These are phyloP conservation scores for Gopherus flavomarginatus DNA, from an alignment of 2,113 vertebrate species.

Conservation along the genomic window DNA sequence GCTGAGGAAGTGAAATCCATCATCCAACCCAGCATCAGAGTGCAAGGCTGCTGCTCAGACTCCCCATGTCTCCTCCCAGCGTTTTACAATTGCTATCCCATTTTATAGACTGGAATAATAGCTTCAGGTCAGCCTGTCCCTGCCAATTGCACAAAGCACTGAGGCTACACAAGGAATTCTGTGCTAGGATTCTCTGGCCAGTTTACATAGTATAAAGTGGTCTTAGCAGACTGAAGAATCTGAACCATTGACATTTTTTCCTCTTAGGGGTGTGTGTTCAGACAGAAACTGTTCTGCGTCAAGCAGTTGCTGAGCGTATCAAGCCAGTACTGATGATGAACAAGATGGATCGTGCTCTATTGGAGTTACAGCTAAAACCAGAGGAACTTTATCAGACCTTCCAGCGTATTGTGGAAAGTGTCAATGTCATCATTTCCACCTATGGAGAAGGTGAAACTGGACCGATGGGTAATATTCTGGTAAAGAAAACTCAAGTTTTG, in stretches of 20 bases:
- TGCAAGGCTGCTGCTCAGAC: background rate
- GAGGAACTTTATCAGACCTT: conserved; percentile 66
- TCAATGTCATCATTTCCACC: conserved; percentile 55
- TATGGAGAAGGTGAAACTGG: conserved; percentile 61
- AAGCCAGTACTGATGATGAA: conserved; percentile 65
- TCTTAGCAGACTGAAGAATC: background rate
- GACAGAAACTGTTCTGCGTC: conserved; percentile 52
- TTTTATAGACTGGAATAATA: rapidly evolving
- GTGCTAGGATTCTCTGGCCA: background rate
- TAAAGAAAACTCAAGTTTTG: background rate
- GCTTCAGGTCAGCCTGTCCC: background rate
- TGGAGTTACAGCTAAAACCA: conserved; percentile 65
- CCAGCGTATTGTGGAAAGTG: conserved; percentile 57
- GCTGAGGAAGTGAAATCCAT: background rate
- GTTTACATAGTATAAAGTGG: background rate
- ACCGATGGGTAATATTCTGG: conserved; percentile 60
- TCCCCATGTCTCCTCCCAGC: background rate
- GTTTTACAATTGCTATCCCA: background rate
- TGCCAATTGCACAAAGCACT: rapidly evolving
- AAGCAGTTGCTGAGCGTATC: conserved; percentile 54
- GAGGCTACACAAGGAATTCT: background rate
- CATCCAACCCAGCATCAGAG: background rate
- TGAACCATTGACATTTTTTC: background rate
- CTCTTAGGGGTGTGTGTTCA: conserved; percentile 49
- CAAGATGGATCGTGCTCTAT: conserved; percentile 63